A percentile compares a stretch with the other conserved stretches of the same genome.
phyloP scores from a whole-genome alignment of 2,113 vertebrate genomes.

The Pedetes capensis region DNA sequence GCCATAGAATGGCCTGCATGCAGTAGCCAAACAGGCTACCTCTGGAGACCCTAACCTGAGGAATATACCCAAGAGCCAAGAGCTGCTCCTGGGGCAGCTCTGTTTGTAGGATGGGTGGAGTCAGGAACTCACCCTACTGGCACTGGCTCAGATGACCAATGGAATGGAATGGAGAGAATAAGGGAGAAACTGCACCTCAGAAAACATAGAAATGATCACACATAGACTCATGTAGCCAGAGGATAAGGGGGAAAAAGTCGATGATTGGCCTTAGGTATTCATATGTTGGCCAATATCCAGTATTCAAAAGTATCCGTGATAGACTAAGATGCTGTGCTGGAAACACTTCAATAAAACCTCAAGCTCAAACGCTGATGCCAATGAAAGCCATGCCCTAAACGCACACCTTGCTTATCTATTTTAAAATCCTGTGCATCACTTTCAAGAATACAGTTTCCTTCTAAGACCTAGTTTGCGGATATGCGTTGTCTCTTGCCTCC shows the following conservation, averaged over 20 bases:
- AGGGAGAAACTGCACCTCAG: neutral
- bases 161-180: neutral
- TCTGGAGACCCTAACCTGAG: neutral
- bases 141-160: neutral
- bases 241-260: neutral
- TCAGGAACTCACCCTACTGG: neutral
- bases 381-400: neutral
- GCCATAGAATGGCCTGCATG: neutral
- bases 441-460: neutral
- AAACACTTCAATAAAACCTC: neutral
- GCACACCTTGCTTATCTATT: neutral
- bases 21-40: neutral
- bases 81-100: neutral
- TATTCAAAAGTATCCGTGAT: neutral
- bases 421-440: neutral
- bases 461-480: neutral
- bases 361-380: neutral
- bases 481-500: conserved; percentile 63
- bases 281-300: too few relatives aligned
- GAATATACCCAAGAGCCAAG: too few relatives aligned
- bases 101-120: neutral
- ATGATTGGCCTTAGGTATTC: neutral
- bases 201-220: neutral
- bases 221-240: neutral
- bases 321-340: neutral